Base-by-base conservation (phyloP, 2,888 invertebrate genomes). In the Serripes groenlandicus region DNA sequence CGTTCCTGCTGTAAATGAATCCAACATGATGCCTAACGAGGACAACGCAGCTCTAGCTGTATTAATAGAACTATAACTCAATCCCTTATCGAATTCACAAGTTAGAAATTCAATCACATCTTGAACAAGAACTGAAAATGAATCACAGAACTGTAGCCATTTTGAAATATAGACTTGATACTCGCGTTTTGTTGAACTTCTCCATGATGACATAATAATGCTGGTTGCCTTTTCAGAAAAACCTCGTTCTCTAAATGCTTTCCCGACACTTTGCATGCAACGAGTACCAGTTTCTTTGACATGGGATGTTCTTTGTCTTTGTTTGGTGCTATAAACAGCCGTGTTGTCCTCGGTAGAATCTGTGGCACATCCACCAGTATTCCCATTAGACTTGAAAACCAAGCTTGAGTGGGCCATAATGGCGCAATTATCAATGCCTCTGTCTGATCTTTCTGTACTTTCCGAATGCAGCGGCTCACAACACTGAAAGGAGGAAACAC, bases 401-500 rank as follows among this genome's bases (percentile, higher is more conserved):
- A 69, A 21, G 30, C 2, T 30, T 79, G 75, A 26, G 79, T 74
- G 9, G 58, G 15, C 74, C 74, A 74, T 30, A 79, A 28, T 15
- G 79, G 75, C 5, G 30, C 52, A 3, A 79, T 35, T 5, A 74
- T 35, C 3, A 79, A n/a, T 4, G 49, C 68, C n/a, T n/a, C 9
- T 1, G 78, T 73, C 49, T n/a, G 30, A 68, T 73, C 66, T 7
- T 21, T 54, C 15, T 26, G 37, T 37, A 70, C 74, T 42, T 79
- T 74, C 52, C 21, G 69, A 69, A 79, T 34, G 52, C 79, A 79
- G n/a, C 79, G 32, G 26, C 3, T 49, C 5, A 74, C 42, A n/a
- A 69, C 4, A 75, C 79, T 79, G 75, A 79, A 79, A 78, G 73
- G 79, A 26, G 35, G n/a, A 70, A 79, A 79, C 11, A 75, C 28